A percentile compares a stretch with the other conserved stretches of the same genome.
Evolutionary conservation across 2,113 vertebrate genomes (phyloP).

Genomic region (Condylura cristata): DNA sequence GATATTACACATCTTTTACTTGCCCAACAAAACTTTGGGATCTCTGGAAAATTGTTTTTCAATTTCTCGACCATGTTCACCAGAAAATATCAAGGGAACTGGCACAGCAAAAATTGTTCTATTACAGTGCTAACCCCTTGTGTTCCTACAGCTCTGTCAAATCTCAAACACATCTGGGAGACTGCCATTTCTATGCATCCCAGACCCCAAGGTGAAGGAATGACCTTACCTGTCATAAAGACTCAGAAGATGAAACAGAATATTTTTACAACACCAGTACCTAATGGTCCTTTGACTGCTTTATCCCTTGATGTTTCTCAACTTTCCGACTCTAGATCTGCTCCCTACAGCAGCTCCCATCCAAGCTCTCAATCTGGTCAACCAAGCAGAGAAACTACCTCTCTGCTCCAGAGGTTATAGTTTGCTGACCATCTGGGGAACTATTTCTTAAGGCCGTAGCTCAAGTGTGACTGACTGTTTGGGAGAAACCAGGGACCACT

Average conservation of each 20-base stretch:
- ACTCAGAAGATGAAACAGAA: slow-evolving; percentile 12
- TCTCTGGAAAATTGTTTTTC: slow-evolving; percentile 43
- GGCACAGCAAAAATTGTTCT: slow-evolving; percentile 34
- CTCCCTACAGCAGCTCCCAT: not conserved
- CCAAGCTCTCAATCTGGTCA: not conserved
- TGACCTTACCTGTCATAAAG: not conserved
- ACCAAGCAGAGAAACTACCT: not conserved
- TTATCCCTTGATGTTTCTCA: not conserved
- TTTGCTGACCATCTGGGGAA: not conserved
- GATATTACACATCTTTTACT: slow-evolving; percentile 39
- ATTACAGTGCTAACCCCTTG: slow-evolving; percentile 46
- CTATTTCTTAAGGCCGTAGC: not conserved
- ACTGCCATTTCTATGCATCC: not conserved
- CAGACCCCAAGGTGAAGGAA: not conserved
- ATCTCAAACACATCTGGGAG: not conserved
- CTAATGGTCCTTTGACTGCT: not conserved
- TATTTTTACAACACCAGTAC: not conserved
- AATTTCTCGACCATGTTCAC: slow-evolving; percentile 27
- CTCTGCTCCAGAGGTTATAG: not conserved
- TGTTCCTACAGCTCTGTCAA: not conserved
- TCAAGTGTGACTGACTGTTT: not conserved
- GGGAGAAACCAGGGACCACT: not conserved
- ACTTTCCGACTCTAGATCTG: not conserved
- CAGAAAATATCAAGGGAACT: slow-evolving; percentile 32
- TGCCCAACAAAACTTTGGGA: slow-evolving; percentile 4